Evolutionary conservation across 2,888 invertebrate species (phyloP), one percentile per base, ranked within the genome.

Genomic region (Sesamia inferens): DNA sequence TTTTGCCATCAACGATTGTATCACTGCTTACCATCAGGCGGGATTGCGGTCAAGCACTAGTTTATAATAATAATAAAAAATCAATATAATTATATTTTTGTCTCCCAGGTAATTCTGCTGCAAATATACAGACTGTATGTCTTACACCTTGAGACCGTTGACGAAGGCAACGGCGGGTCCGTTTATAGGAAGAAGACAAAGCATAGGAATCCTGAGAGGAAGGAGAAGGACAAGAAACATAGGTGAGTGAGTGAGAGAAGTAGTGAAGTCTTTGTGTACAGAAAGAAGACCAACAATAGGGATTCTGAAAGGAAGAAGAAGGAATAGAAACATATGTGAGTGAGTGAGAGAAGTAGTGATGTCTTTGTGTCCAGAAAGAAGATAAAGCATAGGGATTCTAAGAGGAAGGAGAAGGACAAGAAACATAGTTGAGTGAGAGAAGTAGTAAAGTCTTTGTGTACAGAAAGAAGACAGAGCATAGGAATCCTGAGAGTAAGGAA

Each of bases 61-160:
- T 31, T 1, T 2, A 31, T 31, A 31, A 31, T 31, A 31, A 31
- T 31, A 31, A 31, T 31, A 31, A 31, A 31, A 31, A 31, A 31
- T 31, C 31, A 2, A 31, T 31, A 22, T 0, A 1, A 6, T 31
- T 14, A 44, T 44, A 16, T 58, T 51, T 13, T 48, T 44, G 70
- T 72, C 59, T 96, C 31, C 93, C 96, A 96, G 92, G 99, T 99
- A 14, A 99, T 99, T 77, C 93, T 99, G 0, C 96, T 99, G 0
- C 98, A 99, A 92, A 96, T 99, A 73, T 99, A 99, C 90, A 96
- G 99, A 10, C 95, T 99, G 0, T 98, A 98, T 89, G 98, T 98
- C 0, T 97, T 98, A 0, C 98, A 98, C 85, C 96, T 97, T 42
- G 98, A 98, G 89, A 97, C 93, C 0, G 91, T 94, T 6, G 91